Percentiles rank a stretch among this genome's conserved stretches.
phyloP scores from a whole-genome alignment of 2,113 vertebrate genomes.

The Cygnus buccinator region DNA sequence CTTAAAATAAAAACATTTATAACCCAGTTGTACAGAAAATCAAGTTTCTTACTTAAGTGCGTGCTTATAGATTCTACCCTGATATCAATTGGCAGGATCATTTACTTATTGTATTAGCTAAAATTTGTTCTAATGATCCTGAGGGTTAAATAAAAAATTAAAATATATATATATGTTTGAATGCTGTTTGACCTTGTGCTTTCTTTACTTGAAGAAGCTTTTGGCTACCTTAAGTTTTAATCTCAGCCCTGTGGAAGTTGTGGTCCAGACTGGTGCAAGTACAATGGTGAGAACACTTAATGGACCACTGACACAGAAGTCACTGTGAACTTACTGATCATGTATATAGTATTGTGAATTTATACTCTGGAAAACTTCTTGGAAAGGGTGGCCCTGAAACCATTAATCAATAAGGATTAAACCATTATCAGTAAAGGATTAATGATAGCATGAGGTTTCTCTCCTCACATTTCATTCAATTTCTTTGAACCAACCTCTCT shows the following conservation, averaged over 20 bases:
- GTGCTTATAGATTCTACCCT: not conserved
- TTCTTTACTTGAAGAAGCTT: not conserved
- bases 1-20: not conserved
- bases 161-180: too few species aligned
- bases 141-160: not conserved
- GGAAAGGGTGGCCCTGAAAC: not conserved
- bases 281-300: not conserved
- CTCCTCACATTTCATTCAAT: not conserved
- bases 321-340: not conserved
- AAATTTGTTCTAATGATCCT: not conserved
- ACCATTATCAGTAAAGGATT: not conserved
- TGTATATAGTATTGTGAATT: not conserved
- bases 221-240: not conserved
- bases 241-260: not conserved
- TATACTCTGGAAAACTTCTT: not conserved
- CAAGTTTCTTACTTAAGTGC: not conserved
- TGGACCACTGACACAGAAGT: not conserved
- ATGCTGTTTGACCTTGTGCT: not conserved
- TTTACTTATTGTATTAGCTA: not conserved
- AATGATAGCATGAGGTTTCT: not conserved
- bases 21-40: not conserved
- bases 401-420: too few species aligned
- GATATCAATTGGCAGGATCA: not conserved
- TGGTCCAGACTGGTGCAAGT: not conserved
- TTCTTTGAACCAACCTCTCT: not conserved